Evolutionary conservation across 2,797 vertebrate genomes (phyloP), one percentile per base, ranked within the genome.

Genomic region (Neoniphon sammara): DNA sequence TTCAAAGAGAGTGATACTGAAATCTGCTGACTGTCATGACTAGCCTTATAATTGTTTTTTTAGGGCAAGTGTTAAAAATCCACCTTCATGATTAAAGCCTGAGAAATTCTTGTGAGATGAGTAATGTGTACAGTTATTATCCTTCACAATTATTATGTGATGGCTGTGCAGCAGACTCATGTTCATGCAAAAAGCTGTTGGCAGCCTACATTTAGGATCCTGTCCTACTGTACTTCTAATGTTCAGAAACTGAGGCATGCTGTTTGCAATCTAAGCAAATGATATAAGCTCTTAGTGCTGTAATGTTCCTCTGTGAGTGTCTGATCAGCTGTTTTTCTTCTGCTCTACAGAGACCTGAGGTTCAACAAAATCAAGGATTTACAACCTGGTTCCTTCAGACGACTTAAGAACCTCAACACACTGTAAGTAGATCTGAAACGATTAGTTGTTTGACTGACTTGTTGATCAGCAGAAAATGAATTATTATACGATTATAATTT

Each of bases 361-460:
- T 99, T 99, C 88, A 99, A 99, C 92, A 96, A 97, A 93, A 97
- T 99, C 91, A 95, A 97, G 88, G 98, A 99, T 90, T 95, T 99
- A 84, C 97, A 95, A 49, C 94, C 94, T 1, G 96, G 95, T 71
- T 95, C 97, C 50, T 98, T 99, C 91, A 93, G 87, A 86, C 91
- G 93, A 65, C 93, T 99, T 83, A 96, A 96, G 87, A 97, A 97
- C 91, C 92, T 99, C 89, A 99, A 99, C 87, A 95, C 95, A 25
- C 93, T 95, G 95, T 95, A 90, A 27, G 25, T 27, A 27, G 25
- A 27, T 27, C 25, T 27, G 25, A 27, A 27, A 27, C 25, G 4
- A 27, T 27, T 27, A 27, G 4, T 27, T 27, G 25, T 2, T 27
- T 27, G 25, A 27, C 4, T 27, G 25, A 27, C 25, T 27, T 27